These are phyloP conservation scores for Platynereis dumerilii DNA, from an alignment of 2,888 invertebrate species.

Conservation along the genomic window DNA sequence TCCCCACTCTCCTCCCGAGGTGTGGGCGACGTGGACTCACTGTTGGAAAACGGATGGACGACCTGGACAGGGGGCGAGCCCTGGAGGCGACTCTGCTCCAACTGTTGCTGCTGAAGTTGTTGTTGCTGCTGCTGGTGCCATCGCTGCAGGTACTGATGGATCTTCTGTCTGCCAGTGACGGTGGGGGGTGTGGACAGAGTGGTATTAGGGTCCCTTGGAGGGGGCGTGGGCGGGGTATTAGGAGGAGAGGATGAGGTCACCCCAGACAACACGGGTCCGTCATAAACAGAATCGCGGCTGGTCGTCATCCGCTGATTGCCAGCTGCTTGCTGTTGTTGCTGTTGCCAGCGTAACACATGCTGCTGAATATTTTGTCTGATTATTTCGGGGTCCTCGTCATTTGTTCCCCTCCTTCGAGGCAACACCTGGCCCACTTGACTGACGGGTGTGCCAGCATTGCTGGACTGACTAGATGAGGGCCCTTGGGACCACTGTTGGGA, in stretches of 20 bases:
- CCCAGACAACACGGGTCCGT: background rate
- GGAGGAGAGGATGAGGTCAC: conserved; percentile 18
- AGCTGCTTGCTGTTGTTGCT: background rate
- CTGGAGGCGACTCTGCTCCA: background rate
- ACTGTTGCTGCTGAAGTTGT: conserved; percentile 4
- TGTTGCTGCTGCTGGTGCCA: conserved; percentile 54
- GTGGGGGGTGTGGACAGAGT: background rate
- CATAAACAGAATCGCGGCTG: too few relatives aligned
- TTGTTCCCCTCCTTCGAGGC: background rate
- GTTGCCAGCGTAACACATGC: background rate
- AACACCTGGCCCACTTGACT: too few relatives aligned
- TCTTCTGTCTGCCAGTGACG: conserved; percentile 46
- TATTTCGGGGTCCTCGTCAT: background rate
- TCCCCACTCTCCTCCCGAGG: background rate
- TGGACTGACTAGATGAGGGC: too few relatives aligned
- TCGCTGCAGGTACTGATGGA: conserved; percentile 53
- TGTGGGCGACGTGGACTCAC: background rate
- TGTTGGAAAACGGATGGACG: too few relatives aligned
- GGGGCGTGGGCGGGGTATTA: background rate
- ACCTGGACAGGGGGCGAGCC: background rate
- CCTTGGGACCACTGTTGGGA: too few relatives aligned
- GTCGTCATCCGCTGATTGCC: too few relatives aligned
- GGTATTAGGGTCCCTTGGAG: conserved; percentile 5
- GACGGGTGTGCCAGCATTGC: too few relatives aligned
- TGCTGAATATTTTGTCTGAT: background rate